Evolutionary conservation across 2,113 vertebrate genomes (phyloP).

Genomic region (Etheostoma cragini): DNA sequence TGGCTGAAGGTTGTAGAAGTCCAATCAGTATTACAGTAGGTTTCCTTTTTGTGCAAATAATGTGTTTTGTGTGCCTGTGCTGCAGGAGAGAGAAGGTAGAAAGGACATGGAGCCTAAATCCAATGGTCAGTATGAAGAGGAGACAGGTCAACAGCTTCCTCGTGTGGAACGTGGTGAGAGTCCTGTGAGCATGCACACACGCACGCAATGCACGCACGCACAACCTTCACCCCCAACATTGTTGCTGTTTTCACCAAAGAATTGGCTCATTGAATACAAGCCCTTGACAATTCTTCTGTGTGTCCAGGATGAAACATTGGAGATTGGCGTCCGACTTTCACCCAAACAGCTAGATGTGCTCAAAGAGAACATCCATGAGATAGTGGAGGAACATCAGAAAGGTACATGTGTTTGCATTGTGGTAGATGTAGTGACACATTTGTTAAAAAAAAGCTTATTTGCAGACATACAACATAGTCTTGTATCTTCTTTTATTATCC

Average conservation of each 20-base stretch:
- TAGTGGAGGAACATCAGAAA: conserved; percentile 63
- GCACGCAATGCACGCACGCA: neutral
- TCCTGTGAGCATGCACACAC: conserved; percentile 53
- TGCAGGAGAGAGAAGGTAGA: conserved; percentile 77
- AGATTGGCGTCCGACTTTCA: conserved; percentile 68
- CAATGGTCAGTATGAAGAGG: conserved; percentile 67
- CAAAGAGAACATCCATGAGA: conserved; percentile 73
- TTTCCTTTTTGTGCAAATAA: neutral
- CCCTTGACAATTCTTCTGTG: neutral
- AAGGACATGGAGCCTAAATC: conserved; percentile 75
- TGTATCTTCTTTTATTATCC: conserved; percentile 10
- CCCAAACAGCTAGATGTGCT: conserved; percentile 74
- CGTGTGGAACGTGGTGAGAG: conserved; percentile 35
- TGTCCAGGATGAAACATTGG: conserved; percentile 72
- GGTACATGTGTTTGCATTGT: conserved; percentile 48
- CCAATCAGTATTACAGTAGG: neutral
- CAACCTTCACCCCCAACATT: neutral
- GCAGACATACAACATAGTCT: neutral
- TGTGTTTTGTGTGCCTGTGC: neutral
- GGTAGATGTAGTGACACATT: neutral
- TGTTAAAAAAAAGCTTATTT: neutral
- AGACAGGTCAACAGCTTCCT: conserved; percentile 53
- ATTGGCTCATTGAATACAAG: neutral
- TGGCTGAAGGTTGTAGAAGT: no score
- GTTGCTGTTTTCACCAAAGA: neutral